Evolutionary conservation across 2,113 vertebrate species (phyloP).

Genomic region (Odocoileus virginianus): DNA sequence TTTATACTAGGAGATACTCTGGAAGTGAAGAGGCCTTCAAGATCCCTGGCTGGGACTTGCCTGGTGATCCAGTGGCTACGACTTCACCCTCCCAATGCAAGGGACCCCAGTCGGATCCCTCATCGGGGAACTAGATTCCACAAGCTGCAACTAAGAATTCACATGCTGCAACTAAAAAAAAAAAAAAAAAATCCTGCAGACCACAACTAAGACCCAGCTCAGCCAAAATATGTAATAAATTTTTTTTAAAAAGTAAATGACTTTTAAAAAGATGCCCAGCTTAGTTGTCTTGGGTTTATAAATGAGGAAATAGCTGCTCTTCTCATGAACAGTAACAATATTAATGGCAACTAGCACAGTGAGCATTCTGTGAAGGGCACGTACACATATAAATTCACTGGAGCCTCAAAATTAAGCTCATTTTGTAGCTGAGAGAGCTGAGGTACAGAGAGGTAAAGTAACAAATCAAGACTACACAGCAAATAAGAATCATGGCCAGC

Average conservation of each 20-base stretch:
- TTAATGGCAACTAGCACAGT: neutral
- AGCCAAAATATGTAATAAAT: neutral
- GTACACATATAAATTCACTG: neutral
- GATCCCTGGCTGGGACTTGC: neutral
- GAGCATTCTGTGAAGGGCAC: neutral
- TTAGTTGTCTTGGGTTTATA: neutral
- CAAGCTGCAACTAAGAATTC: neutral
- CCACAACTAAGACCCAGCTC: neutral
- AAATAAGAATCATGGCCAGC: neutral
- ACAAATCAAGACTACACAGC: neutral
- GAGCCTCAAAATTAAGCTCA: neutral
- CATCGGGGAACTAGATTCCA: neutral
- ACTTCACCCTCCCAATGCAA: neutral
- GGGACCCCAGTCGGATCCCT: neutral
- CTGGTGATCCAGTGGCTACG: neutral
- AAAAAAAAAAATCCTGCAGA: neutral
- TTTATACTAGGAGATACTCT: neutral
- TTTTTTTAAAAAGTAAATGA: neutral
- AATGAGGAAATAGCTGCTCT: neutral
- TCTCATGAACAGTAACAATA: neutral
- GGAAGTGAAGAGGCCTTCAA: neutral
- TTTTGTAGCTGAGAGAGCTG: neutral
- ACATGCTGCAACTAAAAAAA: neutral
- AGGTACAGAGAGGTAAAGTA: neutral
- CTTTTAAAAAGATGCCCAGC: neutral